Percentiles rank a stretch among this genome's conserved stretches.
Evolutionary conservation across 92 coral and sea anemone species (phyloP).

Genomic region (Paragorgia papillata): DNA sequence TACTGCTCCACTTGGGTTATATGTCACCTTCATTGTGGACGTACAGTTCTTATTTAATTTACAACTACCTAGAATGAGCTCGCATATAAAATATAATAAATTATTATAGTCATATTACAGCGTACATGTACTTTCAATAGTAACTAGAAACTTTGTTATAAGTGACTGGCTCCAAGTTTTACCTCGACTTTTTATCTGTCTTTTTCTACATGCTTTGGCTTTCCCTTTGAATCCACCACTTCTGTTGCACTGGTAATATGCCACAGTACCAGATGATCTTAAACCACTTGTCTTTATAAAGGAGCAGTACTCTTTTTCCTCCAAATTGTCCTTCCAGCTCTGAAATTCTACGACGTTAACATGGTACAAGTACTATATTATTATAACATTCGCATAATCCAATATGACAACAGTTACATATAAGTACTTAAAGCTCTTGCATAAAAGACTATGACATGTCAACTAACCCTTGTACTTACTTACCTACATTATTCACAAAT

Average conservation of each 20-base stretch:
- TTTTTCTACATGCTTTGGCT: not conserved
- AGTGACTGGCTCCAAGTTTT: not conserved
- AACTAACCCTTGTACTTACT: not conserved
- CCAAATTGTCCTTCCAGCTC: too few relatives aligned
- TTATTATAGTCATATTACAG: too few relatives aligned
- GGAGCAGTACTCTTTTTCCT: too few relatives aligned
- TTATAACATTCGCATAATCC: too few relatives aligned
- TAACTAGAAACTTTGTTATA: not conserved
- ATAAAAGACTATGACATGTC: too few relatives aligned
- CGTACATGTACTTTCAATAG: slow-evolving; percentile 14
- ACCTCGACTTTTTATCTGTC: slow-evolving; percentile 19
- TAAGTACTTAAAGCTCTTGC: too few relatives aligned
- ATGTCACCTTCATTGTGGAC: slow-evolving; percentile 3
- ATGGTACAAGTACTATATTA: too few relatives aligned
- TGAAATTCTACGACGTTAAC: too few relatives aligned
- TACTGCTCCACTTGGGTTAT: slow-evolving; percentile 6
- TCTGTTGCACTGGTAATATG: slow-evolving; percentile 32
- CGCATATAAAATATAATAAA: too few relatives aligned
- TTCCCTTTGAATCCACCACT: slow-evolving; percentile 7
- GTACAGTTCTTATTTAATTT: slow-evolving; percentile 35
- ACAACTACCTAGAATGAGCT: slow-evolving; percentile 20
- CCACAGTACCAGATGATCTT: not conserved
- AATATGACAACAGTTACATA: too few relatives aligned
- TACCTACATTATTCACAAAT: slow-evolving; percentile 28
- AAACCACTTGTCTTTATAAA: too few relatives aligned